phyloP scores from a whole-genome alignment of 2,797 vertebrate genomes.

The Danio choprae region DNA sequence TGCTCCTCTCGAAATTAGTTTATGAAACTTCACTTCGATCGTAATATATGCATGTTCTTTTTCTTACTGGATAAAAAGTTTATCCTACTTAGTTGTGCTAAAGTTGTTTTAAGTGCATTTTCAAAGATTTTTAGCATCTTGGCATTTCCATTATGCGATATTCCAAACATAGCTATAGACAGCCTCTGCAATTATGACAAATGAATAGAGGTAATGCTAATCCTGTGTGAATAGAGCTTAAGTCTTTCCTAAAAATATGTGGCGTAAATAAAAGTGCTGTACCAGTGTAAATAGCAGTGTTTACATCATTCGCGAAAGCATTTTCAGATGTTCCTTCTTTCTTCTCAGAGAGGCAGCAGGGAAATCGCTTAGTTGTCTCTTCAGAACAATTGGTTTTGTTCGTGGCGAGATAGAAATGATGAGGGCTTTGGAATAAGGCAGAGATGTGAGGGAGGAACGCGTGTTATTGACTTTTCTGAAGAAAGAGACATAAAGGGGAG shows the following conservation, averaged over 20 bases:
- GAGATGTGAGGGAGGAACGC: constrained; percentile 24
- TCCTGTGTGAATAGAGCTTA: too few species aligned
- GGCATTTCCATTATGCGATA: too few species aligned
- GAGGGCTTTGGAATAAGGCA: constrained; percentile 26
- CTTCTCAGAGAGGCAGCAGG: not conserved
- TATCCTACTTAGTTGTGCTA: too few species aligned
- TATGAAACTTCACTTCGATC: too few species aligned
- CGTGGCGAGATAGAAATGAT: constrained; percentile 1
- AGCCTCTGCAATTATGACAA: too few species aligned
- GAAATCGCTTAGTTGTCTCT: constrained; percentile 28
- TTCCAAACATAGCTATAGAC: too few species aligned
- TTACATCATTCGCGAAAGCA: constrained; percentile 20
- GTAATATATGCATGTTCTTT: too few species aligned
- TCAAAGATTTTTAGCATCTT: too few species aligned
- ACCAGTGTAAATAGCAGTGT: constrained; percentile 3
- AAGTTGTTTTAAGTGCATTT: too few species aligned
- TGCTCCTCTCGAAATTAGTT: too few species aligned
- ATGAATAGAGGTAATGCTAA: too few species aligned
- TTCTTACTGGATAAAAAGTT: too few species aligned
- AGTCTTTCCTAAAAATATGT: not conserved
- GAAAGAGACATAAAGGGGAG: constrained; percentile 31
- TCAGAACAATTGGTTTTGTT: constrained; percentile 34
- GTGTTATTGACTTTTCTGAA: constrained; percentile 24
- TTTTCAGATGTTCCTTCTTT: constrained; percentile 13
- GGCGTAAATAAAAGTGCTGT: not conserved